Conservation (phyloP, 2,888 invertebrate genomes). For the Tubiluchus corallicola region DNA sequence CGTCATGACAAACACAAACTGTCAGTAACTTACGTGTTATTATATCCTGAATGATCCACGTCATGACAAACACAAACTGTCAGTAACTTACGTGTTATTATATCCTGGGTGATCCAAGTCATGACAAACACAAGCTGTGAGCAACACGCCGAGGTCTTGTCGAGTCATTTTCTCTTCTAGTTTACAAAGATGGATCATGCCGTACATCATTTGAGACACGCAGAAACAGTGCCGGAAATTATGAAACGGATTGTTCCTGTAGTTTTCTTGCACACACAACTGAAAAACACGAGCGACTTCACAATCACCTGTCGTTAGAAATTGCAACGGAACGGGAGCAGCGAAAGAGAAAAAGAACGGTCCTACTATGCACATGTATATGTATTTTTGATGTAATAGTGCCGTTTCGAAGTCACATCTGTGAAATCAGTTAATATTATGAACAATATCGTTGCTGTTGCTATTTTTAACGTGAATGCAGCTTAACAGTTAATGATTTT, state of each 20-base stretch:
- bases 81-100: constrained; percentile 27
- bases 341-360: too few relatives aligned
- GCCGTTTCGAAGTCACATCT: too few relatives aligned
- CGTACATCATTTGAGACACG: constrained; percentile 61
- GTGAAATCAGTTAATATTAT: too few relatives aligned
- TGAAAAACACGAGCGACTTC: too few relatives aligned
- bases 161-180: constrained; percentile 23
- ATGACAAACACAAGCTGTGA: constrained; percentile 60
- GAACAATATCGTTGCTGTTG: too few relatives aligned
- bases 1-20: constrained; percentile 59
- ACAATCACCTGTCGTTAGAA: too few relatives aligned
- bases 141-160: constrained; percentile 33
- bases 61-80: constrained; percentile 64
- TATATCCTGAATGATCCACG: constrained; percentile 35
- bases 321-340: too few relatives aligned
- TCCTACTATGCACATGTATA: neutral
- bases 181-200: constrained; percentile 28
- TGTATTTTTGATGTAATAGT: neutral
- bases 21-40: constrained; percentile 38
- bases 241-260: constrained; percentile 69
- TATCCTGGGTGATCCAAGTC: constrained; percentile 39
- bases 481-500: too few relatives aligned
- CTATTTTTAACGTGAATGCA: too few relatives aligned
- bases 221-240: constrained; percentile 72
- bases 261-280: constrained; percentile 33